Base-by-base conservation (phyloP, 2,113 vertebrate species). In the Macrotis lagotis region DNA sequence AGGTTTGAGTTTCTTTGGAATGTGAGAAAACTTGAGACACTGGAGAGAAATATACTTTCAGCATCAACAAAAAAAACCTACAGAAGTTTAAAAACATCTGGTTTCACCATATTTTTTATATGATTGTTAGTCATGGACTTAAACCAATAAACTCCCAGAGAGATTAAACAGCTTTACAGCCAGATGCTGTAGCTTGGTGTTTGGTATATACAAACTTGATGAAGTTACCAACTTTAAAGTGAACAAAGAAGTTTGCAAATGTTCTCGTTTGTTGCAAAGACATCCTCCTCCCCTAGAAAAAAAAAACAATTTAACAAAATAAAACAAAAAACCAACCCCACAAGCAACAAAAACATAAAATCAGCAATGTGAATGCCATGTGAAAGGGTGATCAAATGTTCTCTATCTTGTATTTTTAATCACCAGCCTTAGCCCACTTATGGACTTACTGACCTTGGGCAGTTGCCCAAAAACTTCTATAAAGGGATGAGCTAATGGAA, bases 131-230 rank as follows among this genome's bases (percentile, higher is more conserved):
- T 95, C 92, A 95, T 95, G 47, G 95, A 96, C 97, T 98, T 98
- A 97, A 98, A 98, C 53, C 95, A 96, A 97, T 95, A 97, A 96
- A 97, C 47, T 98, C 93, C 93, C 95, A 96, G 92, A 93, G 88
- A 98, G 92, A 97, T 97, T 96, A 97, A 98, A 98, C 95, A 98
- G 96, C 91, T 98, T 98, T 97, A 96, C 28, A 97, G 92, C 93
- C 98, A 98, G 98, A 98, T 98, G 98, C 96, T 97, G 74, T 88
- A 97, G 96, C 95, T 94, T 48, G 49, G 92, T 96, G 74, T 90
- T 97, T 98, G 95, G 96, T 97, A 92, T 91, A 92, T 16, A 95
- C 0, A 51, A 59, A 97, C 53, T 92, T 96, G 95, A 98, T 96
- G 93, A 98, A 98, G 89, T 97, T 97, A 97, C 91, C 0, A 89